A percentile compares a stretch with the other conserved stretches of the same genome.
Evolutionary conservation across 2,797 vertebrate genomes (phyloP).

Genomic region (Lithobates pipiens): DNA sequence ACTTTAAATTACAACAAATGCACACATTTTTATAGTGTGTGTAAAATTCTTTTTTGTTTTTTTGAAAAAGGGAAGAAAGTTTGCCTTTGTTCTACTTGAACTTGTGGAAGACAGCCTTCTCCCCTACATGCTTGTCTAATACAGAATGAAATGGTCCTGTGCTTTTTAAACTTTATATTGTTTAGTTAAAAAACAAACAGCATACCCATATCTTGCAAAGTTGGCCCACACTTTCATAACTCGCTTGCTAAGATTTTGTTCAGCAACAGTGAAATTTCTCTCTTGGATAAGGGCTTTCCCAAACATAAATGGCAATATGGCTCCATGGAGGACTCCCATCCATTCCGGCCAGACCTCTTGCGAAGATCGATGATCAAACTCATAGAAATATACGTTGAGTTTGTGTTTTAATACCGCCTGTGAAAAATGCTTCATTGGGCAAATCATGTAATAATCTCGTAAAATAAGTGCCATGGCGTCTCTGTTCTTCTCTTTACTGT

Average conservation of each 20-base stretch:
- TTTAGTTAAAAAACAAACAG: slow-evolving; percentile 11
- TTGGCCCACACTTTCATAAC: slow-evolving; percentile 80
- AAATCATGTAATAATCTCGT: slow-evolving; percentile 71
- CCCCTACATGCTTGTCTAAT: no score
- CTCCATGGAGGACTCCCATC: slow-evolving; percentile 79
- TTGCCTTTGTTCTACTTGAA: no score
- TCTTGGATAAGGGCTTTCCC: slow-evolving; percentile 72
- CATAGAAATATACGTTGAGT: slow-evolving; percentile 71
- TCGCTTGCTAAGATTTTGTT: slow-evolving; percentile 75
- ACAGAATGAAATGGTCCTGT: neutral
- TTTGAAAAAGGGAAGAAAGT: no score
- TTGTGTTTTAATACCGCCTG: slow-evolving; percentile 69
- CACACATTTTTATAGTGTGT: no score
- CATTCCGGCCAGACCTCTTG: slow-evolving; percentile 77
- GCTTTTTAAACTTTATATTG: neutral
- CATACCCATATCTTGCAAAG: slow-evolving; percentile 80
- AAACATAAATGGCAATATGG: slow-evolving; percentile 82
- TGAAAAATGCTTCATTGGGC: slow-evolving; percentile 72
- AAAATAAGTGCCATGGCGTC: slow-evolving; percentile 67
- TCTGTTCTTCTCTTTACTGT: slow-evolving; percentile 68
- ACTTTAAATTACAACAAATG: no score
- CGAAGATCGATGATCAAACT: slow-evolving; percentile 77
- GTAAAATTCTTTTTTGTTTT: no score
- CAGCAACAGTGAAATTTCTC: slow-evolving; percentile 71
- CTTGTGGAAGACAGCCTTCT: no score